Evolutionary conservation across 1,140 invertebrate species (phyloP), one percentile per base, ranked within the genome.

Genomic region (Metopolophium dirhodum): DNA sequence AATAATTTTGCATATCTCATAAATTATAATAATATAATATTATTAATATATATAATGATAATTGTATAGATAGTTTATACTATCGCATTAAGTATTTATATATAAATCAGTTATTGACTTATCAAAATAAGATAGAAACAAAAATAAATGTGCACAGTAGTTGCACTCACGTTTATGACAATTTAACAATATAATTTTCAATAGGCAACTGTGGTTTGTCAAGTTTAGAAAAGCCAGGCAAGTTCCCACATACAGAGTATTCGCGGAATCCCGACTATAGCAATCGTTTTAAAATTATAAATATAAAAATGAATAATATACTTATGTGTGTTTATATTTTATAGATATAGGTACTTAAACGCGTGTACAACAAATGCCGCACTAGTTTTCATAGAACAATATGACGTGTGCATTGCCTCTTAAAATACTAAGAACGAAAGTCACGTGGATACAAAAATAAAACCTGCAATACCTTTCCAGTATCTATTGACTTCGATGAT

Each of bases 391-490:
- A 47, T 30, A 87, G 7, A 30, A 45, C 41, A 45, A 45, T 45
- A 45, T 47, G 23, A 86, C 41, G 83, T 47, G 26, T 86, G 14
- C 11, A 45, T 41, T 45, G 45, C 26, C 22, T n/a, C 18, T 51
- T 88, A 22, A 9, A 35, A 47, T 87, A 35, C 87, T 41, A 11
- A 89, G 49, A 89, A 90, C 51, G 54, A 90, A 90, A 90, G 88
- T 61, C 54, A 26, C 87, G 35, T 54, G 22, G 7, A 89, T 37
- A 37, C 4, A 23, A 41, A 30, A 51, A 37, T 35, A 54, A 35
- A 37, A 57, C 23, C 37, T 14, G 37, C 26, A 35, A 18, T 57
- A 90, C 54, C 51, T 61, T 90, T 90, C 88, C 61, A 77, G 30
- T 77, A 77, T 77, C 61, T 23, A 57, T 61, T 57, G 14, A 1